Conservation (phyloP, 2,113 vertebrate genomes). For the Perca fluviatilis region DNA sequence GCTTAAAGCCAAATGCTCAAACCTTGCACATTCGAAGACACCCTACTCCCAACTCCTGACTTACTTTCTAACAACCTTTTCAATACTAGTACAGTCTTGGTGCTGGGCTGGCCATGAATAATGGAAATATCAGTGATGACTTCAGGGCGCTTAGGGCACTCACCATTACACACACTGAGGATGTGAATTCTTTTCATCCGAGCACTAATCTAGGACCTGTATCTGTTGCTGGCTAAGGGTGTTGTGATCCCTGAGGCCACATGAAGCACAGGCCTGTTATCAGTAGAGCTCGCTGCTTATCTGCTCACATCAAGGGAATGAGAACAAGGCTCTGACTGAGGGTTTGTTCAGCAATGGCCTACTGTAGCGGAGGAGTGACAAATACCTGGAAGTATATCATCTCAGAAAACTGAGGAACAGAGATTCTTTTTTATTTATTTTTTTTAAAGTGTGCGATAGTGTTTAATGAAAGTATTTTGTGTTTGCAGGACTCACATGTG, state of each 20-base stretch:
- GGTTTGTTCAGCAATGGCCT: conserved; percentile 47
- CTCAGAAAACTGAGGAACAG: conserved; percentile 11
- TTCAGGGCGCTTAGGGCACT: conserved; percentile 58
- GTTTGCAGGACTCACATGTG: conserved; percentile 91
- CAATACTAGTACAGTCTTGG: conserved; percentile 44
- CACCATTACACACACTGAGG: conserved; percentile 43
- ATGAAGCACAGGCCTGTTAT: conserved; percentile 76
- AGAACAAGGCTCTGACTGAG: conserved; percentile 59
- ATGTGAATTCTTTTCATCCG: conserved; percentile 55
- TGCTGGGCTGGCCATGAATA: conserved; percentile 59
- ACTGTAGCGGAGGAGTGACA: conserved; percentile 18
- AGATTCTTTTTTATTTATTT: too few relatives aligned
- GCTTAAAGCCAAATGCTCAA: conserved; percentile 60
- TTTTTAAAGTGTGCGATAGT: not conserved
- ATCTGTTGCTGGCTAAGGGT: conserved; percentile 70
- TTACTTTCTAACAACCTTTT: conserved; percentile 66
- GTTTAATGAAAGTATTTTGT: conserved; percentile 27
- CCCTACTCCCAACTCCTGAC: conserved; percentile 31
- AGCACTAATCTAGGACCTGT: conserved; percentile 67
- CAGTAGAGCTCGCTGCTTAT: conserved; percentile 70
- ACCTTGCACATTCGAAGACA: conserved; percentile 11
- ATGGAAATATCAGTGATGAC: conserved; percentile 69
- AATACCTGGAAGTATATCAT: conserved; percentile 66
- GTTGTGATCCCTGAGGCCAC: conserved; percentile 75
- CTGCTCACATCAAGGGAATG: conserved; percentile 70